A percentile compares a stretch with the other conserved stretches of the same genome.
phyloP scores from a whole-genome alignment of 1,140 invertebrate genomes.

The Eumeta japonica region DNA sequence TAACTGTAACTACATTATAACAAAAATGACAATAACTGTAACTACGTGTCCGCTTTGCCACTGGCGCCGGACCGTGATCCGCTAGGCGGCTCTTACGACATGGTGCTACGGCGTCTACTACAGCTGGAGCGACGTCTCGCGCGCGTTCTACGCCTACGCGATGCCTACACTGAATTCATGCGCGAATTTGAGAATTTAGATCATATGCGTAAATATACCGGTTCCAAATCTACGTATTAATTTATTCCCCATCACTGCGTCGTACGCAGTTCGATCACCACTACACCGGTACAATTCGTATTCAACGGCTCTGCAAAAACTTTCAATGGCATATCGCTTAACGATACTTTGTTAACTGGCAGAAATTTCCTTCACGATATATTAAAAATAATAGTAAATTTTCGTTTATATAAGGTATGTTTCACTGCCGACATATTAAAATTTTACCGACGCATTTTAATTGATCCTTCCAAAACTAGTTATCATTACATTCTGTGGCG shows the following conservation, averaged over 20 bases:
- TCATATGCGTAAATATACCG: background rate
- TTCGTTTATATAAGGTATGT: slow-evolving; percentile 1
- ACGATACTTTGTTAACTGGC: slow-evolving; percentile 25
- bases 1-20: no score
- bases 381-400: slow-evolving; percentile 2
- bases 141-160: background rate
- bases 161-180: background rate
- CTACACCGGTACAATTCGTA: background rate
- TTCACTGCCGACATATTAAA: slow-evolving; percentile 4
- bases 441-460: slow-evolving; percentile 2
- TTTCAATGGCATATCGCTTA: no score
- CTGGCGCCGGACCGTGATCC: background rate
- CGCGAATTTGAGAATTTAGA: background rate
- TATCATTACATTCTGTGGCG: slow-evolving; percentile 7
- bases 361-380: no score
- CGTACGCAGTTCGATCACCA: background rate
- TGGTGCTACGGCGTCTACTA: background rate
- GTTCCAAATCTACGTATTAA: background rate
- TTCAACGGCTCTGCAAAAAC: slow-evolving; percentile 7
- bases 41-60: background rate
- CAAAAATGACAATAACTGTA: background rate
- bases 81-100: background rate
- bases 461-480: background rate
- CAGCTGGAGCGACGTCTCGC: background rate
- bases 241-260: background rate